Conservation (phyloP, 2,888 invertebrate species). For the Parapristionchus giblindavisi region DNA sequence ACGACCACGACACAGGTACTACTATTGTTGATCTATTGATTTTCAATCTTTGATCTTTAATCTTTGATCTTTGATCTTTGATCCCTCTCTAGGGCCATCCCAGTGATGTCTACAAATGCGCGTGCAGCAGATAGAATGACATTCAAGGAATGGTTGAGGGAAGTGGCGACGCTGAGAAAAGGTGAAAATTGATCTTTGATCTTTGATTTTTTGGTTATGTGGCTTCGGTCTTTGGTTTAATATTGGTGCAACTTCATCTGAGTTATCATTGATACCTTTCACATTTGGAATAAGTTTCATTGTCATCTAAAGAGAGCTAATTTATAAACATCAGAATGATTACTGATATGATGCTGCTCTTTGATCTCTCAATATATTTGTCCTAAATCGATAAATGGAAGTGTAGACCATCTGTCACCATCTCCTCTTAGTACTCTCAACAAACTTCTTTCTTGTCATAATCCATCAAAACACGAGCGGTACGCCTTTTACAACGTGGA, state of each 20-base stretch:
- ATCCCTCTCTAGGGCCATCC: constrained; percentile 46
- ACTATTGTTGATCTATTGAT: neutral
- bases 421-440: neutral
- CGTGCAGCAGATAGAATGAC: constrained; percentile 61
- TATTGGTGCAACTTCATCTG: no score
- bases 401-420: neutral
- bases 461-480: constrained; percentile 28
- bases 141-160: constrained; percentile 67
- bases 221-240: neutral
- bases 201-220: no score
- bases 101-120: constrained; percentile 49
- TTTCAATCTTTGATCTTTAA: neutral
- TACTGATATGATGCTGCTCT: no score
- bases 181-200: no score
- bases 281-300: neutral
- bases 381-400: no score
- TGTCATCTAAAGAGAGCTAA: no score
- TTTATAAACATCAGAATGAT: no score
- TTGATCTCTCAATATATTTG: no score
- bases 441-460: neutral
- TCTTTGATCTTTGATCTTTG: neutral
- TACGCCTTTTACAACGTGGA: constrained; percentile 6
- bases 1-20: constrained; percentile 52
- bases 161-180: constrained; percentile 62
- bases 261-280: neutral